These are phyloP conservation scores for Caenorhabditis elegans DNA, from an alignment of 1,140 invertebrate species.

Conservation along the genomic window DNA sequence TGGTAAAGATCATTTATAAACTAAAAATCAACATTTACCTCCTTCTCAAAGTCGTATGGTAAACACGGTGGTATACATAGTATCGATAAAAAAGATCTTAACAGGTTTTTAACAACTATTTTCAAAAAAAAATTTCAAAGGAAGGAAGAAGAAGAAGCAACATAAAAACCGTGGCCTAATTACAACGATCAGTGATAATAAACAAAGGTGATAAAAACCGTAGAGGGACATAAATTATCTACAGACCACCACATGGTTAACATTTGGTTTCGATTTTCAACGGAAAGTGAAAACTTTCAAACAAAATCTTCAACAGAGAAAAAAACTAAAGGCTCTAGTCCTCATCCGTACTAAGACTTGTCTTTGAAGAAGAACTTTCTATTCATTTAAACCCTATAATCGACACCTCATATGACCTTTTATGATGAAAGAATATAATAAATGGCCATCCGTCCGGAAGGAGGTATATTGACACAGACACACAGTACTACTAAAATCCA, in stretches of 20 bases:
- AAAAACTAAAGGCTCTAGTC: not conserved
- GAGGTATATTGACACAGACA: not conserved
- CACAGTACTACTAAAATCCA: not conserved
- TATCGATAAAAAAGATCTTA: too few species aligned
- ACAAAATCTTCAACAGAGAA: too few species aligned
- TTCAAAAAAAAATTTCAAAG: too few species aligned
- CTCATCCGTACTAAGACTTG: too few species aligned
- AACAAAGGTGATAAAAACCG: not conserved
- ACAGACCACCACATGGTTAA: not conserved
- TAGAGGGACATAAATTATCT: not conserved
- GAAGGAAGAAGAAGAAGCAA: too few species aligned
- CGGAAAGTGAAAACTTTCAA: not conserved
- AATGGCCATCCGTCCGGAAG: not conserved
- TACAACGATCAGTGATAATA: not conserved
- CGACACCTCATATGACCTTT: conserved; percentile 20
- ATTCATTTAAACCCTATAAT: conserved; percentile 6
- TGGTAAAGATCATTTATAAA: not conserved
- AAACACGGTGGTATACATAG: too few species aligned
- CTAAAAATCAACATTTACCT: not conserved
- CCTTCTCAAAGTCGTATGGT: not conserved
- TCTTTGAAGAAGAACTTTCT: too few species aligned
- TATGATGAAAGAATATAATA: not conserved
- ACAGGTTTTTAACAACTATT: not conserved
- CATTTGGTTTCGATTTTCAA: too few species aligned
- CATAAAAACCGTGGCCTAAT: not conserved